These are phyloP conservation scores for Terrapene triunguis DNA, from an alignment of 2,113 vertebrate species.

Conservation along the genomic window DNA sequence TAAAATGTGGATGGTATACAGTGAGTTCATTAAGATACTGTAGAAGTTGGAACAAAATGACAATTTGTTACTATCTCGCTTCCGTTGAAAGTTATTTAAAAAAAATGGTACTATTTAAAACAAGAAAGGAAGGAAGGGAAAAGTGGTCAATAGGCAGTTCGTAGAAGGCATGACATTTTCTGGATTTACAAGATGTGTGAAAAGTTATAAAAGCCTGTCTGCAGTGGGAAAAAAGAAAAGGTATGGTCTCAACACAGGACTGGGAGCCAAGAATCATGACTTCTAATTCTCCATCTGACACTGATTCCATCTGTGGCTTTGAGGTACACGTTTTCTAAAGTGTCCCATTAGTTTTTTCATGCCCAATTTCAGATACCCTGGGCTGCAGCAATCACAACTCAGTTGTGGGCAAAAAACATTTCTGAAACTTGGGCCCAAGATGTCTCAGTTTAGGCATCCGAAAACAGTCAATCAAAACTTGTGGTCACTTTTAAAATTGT, in stretches of 20 bases:
- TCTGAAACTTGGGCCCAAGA: neutral
- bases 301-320: neutral
- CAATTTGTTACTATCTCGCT: neutral
- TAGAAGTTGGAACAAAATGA: neutral
- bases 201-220: neutral
- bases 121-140: neutral
- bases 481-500: neutral
- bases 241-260: neutral
- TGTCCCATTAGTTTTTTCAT: neutral
- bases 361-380: neutral
- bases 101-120: neutral
- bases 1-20: neutral
- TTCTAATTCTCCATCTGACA: neutral
- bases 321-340: neutral
- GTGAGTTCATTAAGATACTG: neutral
- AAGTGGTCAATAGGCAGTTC: neutral
- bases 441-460: neutral
- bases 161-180: neutral
- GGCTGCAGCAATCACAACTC: neutral
- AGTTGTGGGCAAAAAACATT: neutral
- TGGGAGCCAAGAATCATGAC: neutral
- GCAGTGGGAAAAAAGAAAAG: neutral
- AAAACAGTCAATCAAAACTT: neutral
- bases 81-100: neutral
- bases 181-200: neutral